Evolutionary conservation across 2,888 invertebrate species (phyloP).

Genomic region (Cheiracanthium punctorium): DNA sequence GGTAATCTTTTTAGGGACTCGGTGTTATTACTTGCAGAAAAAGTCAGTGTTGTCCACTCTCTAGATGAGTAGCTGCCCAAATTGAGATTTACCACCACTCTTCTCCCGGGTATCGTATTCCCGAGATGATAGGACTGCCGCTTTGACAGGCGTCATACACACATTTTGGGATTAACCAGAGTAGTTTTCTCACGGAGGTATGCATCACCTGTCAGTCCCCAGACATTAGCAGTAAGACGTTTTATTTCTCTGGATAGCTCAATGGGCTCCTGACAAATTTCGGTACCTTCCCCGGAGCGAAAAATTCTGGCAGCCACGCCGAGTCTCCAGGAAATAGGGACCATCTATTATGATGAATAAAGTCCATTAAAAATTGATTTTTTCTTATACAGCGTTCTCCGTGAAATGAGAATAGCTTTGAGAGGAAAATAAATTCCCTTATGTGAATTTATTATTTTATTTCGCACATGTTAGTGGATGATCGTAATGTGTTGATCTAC

Average conservation of each 20-base stretch:
- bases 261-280: conserved; percentile 20
- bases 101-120: background rate
- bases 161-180: conserved; percentile 55
- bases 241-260: conserved; percentile 20
- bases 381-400: background rate
- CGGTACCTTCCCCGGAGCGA: background rate
- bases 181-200: conserved; percentile 20
- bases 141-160: conserved; percentile 36
- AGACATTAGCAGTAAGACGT: conserved; percentile 11
- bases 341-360: background rate
- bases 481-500: too few species aligned
- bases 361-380: background rate
- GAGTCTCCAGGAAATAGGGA: background rate
- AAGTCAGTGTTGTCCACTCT: conserved; percentile 47
- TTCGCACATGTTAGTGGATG: background rate
- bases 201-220: conserved; percentile 49
- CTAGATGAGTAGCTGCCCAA: conserved; percentile 36
- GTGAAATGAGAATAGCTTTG: background rate
- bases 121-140: background rate
- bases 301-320: background rate
- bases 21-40: conserved; percentile 47
- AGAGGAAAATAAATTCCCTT: background rate
- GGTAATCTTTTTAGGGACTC: conserved; percentile 24
- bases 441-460: background rate
- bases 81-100: conserved; percentile 65